These are phyloP conservation scores for Habroteleia sp. DNA, from an alignment of 2,888 invertebrate genomes.

Conservation along the genomic window DNA sequence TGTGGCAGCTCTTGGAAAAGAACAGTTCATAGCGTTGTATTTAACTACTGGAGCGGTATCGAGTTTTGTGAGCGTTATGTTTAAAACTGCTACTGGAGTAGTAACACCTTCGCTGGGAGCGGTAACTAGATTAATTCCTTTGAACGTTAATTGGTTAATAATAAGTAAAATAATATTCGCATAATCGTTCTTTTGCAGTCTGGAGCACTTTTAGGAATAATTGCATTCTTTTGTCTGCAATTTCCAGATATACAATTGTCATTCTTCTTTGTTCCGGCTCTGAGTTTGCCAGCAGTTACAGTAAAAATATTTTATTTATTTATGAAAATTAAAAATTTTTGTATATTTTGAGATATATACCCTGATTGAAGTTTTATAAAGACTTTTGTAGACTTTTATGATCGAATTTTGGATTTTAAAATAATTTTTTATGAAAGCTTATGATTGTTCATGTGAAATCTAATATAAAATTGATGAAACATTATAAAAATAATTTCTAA, in stretches of 20 bases:
- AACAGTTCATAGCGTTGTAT: conserved; percentile 96
- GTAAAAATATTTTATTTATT: conserved; percentile 82
- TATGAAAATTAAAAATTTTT: too few relatives aligned
- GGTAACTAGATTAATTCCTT: conserved; percentile 83
- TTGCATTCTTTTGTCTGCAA: conserved; percentile 92
- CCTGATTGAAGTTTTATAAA: too few relatives aligned
- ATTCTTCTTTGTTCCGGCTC: conserved; percentile 94
- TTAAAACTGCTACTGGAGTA: conserved; percentile 87
- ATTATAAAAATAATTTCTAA: too few relatives aligned
- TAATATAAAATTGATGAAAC: too few relatives aligned
- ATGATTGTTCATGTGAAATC: too few relatives aligned
- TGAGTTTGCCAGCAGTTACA: conserved; percentile 92
- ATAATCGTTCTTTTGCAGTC: conserved; percentile 85
- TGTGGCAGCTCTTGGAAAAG: conserved; percentile 89
- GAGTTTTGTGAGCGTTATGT: conserved; percentile 91
- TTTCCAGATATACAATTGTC: conserved; percentile 94
- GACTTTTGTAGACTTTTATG: too few relatives aligned
- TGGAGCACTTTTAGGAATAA: conserved; percentile 95
- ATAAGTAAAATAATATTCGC: too few relatives aligned
- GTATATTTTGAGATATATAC: too few relatives aligned
- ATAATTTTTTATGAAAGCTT: too few relatives aligned
- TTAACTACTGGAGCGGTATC: conserved; percentile 93
- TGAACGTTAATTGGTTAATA: background rate
- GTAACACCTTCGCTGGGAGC: conserved; percentile 94
- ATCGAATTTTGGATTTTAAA: too few relatives aligned